Evolutionary conservation across 2,113 vertebrate genomes (phyloP), one percentile per base, ranked within the genome.

Genomic region (Jaculus jaculus): DNA sequence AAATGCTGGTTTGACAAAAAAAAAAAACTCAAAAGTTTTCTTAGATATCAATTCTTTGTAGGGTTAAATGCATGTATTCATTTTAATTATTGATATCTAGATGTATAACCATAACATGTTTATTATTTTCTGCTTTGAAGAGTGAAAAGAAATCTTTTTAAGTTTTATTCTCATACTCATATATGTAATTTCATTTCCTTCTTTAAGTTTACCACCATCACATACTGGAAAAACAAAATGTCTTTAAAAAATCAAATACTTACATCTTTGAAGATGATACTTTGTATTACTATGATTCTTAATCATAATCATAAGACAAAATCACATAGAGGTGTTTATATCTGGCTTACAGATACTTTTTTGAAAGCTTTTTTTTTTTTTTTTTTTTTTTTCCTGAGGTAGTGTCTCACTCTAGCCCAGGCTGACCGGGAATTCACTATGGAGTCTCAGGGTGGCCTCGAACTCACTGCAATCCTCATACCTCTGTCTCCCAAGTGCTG

Each of bases 1-100:
- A 96, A 94, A 95, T 92, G 5, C 58, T 87, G 34, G 79, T 87
- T 94, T 91, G 72, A 47, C 92, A 96, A 92, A 88, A 30, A 47
- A 93, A 96, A 92, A 88, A 30, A 87, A 89, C 28, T 95, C 75
- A 92, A 94, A 96, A 93, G 80, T 5, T 89, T 96, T 84, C 75
- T 94, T 88, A 95, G 54, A 54, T 92, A 63, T 92, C 61, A 92
- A 11, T 93, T 94, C 11, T 72, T 77, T 23, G 2, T 63, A 71
- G 72, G 47, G 82, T 51, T 42, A 83, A 66, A 61, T 65, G 88
- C 61, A 30, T 7, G 37, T 12, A 24, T 60, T 72, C 30, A 69
- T 87, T 94, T 85, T 84, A 75, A 72, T 83, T 21, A 81, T 87
- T 72, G 84, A 82, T 58, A 26, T 79, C 80, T 81, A 75, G 80